Base-by-base conservation (phyloP, 1,140 invertebrate genomes). In the Drosophila sp. region DNA sequence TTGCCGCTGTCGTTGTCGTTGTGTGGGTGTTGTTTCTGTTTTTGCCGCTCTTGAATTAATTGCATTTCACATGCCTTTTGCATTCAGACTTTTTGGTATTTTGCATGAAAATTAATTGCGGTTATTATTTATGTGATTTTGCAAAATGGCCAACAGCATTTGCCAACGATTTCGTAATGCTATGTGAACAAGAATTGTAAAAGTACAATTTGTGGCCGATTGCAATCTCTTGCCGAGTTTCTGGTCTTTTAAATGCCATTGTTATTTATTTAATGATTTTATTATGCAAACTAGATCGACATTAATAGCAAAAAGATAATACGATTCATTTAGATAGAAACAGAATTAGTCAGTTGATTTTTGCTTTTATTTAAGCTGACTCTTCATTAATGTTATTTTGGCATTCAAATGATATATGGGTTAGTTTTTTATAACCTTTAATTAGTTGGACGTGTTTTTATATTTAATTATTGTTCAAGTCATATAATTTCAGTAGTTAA, bases 51-150 rank as follows among this genome's bases (percentile, higher is more conserved):
- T 87, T 76, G 79, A 87, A 86, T 86, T 86, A 87, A 86, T 87
- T 86, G 79, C 83, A 79, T 73, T 86, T 87, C 83, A 62, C 83
- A 86, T 87, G 70, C 67, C 79, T 63, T 71, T 79, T 85, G 78
- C 77, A 80, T 69, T 65, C 44, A 75, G 44, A 60, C 65, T 63
- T 63, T 73, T 70, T 70, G 62, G 70, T 81, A 80, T 76, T 82
- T 87, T 82, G 72, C 71, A 67, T 65, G 54, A 56, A 66, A 86
- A 86, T 87, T 86, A 86, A 86, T 86, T 86, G 83, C 69, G 47
- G 29, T 73, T 87, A 72, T 86, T 86, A 80, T 84, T 70, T 76
- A 83, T 76, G 62, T 72, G 71, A 68, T 61, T 68, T 76, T 84
- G 44, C n/a, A 64, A 72, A 79, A 60, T 63, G 76, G 5, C 72